Base-by-base conservation (phyloP, 2,797 vertebrate genomes). In the Ctenopoma kingsleyae region DNA sequence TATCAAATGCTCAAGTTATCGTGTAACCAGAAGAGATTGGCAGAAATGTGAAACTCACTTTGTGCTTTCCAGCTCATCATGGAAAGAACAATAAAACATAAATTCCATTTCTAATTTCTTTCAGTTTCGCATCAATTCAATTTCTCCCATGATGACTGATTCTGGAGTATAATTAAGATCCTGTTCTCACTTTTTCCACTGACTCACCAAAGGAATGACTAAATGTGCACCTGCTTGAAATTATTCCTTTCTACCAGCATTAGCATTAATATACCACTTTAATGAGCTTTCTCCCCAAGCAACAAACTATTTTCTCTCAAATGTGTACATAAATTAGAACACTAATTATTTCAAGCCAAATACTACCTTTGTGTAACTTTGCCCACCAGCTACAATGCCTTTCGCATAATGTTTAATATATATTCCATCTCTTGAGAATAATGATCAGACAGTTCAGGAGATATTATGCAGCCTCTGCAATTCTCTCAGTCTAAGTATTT, bases 391-490 rank as follows among this genome's bases (percentile, higher is more conserved):
- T 43, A 61, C 40, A 32, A 23, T 74, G 60, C 30, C 54, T 36
- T 23, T 73, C 44, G 36, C 43, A 69, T 80, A 74, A 84, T 76
- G 22, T 77, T 71, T 58, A 59, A 71, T 78, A 63, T 73, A 80
- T 51, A 78, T 77, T 78, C 63, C 8, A 50, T 68, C 51, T 68
- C 70, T 52, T 81, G 56, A 65, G 58, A 68, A 72, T 67, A 81
- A 84, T 75, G 46, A 73, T 75, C 40, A 59, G 56, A 63, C 50
- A 53, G 56, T 60, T 76, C 59, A 47, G 43, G 25, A 32, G 48
- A 56, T 12, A 32, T 67, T 76, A 74, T 76, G 79, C 74, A 83
- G 67, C 22, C 3, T 22, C 60, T 81, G 70, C 72, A 80, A 12
- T 71, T 76, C 25, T 83, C 20, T 35, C 22, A 66, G 62, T 60